Conservation (phyloP, 2,113 vertebrate genomes). For the Leiothrix lutea region DNA sequence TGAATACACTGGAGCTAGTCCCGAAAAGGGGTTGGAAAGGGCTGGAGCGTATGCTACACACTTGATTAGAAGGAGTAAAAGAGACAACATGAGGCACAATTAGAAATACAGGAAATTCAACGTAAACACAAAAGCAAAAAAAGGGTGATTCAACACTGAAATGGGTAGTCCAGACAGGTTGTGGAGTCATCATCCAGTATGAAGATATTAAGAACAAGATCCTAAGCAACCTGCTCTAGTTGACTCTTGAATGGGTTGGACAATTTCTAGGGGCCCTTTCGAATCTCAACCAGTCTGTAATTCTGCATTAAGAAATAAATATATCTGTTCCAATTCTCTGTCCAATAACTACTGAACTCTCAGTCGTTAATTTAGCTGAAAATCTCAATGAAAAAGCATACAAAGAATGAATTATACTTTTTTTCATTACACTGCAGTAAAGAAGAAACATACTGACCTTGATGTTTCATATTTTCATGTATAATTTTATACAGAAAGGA, state of each 20-base stretch:
- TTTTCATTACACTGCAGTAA: not conserved
- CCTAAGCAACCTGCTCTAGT: not conserved
- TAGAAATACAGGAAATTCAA: not conserved
- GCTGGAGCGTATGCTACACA: accelerated
- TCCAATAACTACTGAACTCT: not conserved
- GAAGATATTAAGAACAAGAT: not conserved
- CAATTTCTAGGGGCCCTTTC: not conserved
- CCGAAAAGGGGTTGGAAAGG: not conserved
- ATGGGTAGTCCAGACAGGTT: not conserved
- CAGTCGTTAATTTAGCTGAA: not conserved
- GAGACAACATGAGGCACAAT: not conserved
- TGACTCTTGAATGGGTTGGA: not conserved
- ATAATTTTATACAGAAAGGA: not conserved
- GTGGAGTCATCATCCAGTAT: not conserved
- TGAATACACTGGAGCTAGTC: not conserved
- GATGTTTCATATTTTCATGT: not conserved
- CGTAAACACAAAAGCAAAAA: not conserved
- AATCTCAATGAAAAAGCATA: not conserved
- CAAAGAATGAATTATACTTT: not conserved
- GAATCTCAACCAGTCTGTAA: not conserved
- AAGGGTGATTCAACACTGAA: not conserved
- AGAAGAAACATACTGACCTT: not conserved
- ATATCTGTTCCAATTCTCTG: not conserved
- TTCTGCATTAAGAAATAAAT: not conserved
- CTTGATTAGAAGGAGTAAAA: not conserved